phyloP scores from a whole-genome alignment of 1,140 invertebrate genomes.

The Calliopsis andreniformis region DNA sequence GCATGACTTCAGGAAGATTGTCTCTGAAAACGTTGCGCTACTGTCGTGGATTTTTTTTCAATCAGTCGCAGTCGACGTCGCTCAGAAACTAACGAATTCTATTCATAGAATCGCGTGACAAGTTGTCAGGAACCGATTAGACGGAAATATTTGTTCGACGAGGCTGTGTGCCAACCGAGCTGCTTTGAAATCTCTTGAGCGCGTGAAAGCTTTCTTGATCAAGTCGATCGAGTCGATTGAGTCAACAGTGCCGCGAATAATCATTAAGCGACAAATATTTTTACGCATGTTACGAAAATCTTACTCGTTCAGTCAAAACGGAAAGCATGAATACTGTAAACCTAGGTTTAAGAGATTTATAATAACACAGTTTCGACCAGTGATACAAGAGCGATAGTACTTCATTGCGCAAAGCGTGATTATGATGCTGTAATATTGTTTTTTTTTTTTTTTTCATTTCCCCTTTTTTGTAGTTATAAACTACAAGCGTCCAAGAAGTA shows the following conservation, averaged over 20 bases:
- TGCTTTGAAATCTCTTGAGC: background rate
- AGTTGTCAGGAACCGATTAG: too few relatives aligned
- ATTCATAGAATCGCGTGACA: background rate
- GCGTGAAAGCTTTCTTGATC: background rate
- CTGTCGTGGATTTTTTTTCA: background rate
- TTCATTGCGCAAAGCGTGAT: background rate
- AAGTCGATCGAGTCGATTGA: too few relatives aligned
- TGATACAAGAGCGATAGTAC: conserved; percentile 4
- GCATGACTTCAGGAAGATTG: background rate
- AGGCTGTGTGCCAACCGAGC: background rate
- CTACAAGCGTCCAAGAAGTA: too few relatives aligned
- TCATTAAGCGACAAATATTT: background rate
- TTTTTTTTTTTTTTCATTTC: conserved; percentile 2
- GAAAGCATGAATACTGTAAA: background rate
- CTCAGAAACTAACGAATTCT: background rate
- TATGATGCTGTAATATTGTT: background rate
- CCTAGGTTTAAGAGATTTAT: conserved; percentile 23
- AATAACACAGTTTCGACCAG: background rate
- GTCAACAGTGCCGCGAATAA: background rate
- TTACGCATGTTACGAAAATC: too few relatives aligned
- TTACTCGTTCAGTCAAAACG: background rate
- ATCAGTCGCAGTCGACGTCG: background rate
- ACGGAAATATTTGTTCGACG: background rate
- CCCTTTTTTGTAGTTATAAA: background rate
- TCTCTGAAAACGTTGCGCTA: background rate